Base-by-base conservation (phyloP, 2,797 vertebrate species). In the Ptychobarbus kaznakovi region DNA sequence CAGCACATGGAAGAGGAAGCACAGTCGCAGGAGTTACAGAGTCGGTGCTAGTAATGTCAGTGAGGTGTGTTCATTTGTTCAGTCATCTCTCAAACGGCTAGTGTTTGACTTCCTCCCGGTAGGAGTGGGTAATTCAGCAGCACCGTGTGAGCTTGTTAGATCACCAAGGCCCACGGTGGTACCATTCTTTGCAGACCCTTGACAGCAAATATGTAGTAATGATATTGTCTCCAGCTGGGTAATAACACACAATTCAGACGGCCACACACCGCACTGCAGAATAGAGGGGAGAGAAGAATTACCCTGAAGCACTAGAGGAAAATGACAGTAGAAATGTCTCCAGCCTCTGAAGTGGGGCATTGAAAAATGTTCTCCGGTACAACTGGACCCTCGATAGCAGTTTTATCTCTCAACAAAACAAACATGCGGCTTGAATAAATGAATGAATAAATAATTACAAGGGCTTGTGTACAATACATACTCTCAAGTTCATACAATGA, bases 151-250 rank as follows among this genome's bases (percentile, higher is more conserved):
- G 95, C 94, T 95, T 95, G 95, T 96, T 95, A 96, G 95, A 95
- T 95, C 94, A 95, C 93, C 94, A 93, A 95, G 94, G 93, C 94
- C 94, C 93, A 94, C 94, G 93, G 94, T 93, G 93, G 93, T 94
- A 94, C 94, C 93, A 94, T 96, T 96, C 95, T 95, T 95, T 95
- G 94, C 94, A 95, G 95, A 95, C 95, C 95, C 95, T 96, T 96
- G 95, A 96, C 94, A 95, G 95, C 94, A 96, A 96, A 96, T 96
- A 96, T 95, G 95, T 93, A 94, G 95, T 95, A 96, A 96, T 96
- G 95, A 96, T 96, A 96, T 96, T 96, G 95, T 96, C 95, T 96
- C 95, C 95, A 94, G 95, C 95, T 96, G 95, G 94, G 95, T 96
- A 96, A 96, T 96, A 96, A 96, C 95, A 95, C 95, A 95, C 95